Conservation (phyloP, 1,140 invertebrate genomes). For the Pissodes strobi region DNA sequence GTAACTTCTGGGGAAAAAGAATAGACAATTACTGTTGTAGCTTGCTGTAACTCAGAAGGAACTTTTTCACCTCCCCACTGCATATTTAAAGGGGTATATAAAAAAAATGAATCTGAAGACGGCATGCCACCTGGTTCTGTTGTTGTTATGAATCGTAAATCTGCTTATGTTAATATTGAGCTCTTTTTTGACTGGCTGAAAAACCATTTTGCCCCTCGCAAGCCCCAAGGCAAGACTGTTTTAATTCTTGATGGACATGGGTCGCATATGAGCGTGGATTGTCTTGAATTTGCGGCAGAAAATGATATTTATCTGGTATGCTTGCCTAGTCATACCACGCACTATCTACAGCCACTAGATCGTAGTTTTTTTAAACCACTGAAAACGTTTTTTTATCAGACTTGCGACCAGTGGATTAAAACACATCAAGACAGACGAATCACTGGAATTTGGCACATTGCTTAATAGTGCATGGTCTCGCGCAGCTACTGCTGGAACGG, state of each 20-base stretch:
- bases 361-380: no score
- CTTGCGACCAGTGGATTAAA: no score
- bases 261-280: not conserved
- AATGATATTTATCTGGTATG: no score
- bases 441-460: no score
- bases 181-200: constrained; percentile 44
- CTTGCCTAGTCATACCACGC: no score
- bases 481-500: no score
- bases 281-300: not conserved
- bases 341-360: no score
- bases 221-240: constrained; percentile 48
- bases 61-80: constrained; percentile 37
- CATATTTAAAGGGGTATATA: constrained; percentile 42
- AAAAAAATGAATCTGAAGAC: constrained; percentile 41
- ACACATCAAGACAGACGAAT: no score
- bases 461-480: no score
- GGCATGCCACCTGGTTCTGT: constrained; percentile 44
- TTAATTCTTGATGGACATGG: constrained; percentile 51
- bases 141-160: constrained; percentile 44
- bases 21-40: constrained; percentile 16
- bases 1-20: constrained; percentile 27
- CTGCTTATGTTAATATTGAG: constrained; percentile 41
- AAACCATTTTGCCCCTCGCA: constrained; percentile 49
- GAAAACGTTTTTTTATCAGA: no score
- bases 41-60: constrained; percentile 37